These are phyloP conservation scores for Gallinago media DNA, from an alignment of 2,113 vertebrate species.

Conservation along the genomic window DNA sequence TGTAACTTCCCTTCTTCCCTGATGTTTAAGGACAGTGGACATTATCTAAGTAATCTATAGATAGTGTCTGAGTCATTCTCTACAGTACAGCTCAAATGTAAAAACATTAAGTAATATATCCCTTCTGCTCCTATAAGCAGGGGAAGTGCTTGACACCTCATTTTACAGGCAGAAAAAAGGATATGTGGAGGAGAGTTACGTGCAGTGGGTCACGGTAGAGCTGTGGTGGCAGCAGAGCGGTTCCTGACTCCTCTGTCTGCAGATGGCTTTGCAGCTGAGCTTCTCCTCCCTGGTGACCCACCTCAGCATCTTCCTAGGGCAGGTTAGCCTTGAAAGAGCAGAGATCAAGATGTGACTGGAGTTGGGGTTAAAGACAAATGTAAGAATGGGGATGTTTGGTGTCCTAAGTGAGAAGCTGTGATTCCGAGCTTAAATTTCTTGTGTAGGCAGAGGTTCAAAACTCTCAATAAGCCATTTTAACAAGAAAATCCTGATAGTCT, in stretches of 20 bases:
- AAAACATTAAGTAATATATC: neutral
- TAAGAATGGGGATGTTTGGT: neutral
- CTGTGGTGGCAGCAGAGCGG: neutral
- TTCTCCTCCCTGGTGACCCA: neutral
- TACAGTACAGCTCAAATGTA: neutral
- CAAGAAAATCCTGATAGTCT: too few species aligned
- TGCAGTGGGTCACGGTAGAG: neutral
- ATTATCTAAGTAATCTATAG: neutral
- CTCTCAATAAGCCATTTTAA: too few species aligned
- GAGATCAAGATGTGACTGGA: fast-evolving
- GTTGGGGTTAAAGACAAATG: neutral
- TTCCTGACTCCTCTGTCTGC: neutral
- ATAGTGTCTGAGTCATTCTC: neutral
- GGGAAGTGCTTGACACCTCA: neutral
- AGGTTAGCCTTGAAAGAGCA: neutral
- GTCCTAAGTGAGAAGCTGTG: neutral
- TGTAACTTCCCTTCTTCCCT: neutral
- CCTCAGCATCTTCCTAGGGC: neutral
- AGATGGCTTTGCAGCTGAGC: neutral
- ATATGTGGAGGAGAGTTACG: neutral
- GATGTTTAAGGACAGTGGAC: neutral
- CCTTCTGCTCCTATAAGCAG: neutral
- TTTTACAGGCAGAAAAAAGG: neutral
- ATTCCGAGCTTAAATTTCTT: neutral
- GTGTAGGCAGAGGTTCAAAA: too few species aligned